Base-by-base conservation (phyloP, 2,888 invertebrate species). In the Leptinotarsa peninsularis region DNA sequence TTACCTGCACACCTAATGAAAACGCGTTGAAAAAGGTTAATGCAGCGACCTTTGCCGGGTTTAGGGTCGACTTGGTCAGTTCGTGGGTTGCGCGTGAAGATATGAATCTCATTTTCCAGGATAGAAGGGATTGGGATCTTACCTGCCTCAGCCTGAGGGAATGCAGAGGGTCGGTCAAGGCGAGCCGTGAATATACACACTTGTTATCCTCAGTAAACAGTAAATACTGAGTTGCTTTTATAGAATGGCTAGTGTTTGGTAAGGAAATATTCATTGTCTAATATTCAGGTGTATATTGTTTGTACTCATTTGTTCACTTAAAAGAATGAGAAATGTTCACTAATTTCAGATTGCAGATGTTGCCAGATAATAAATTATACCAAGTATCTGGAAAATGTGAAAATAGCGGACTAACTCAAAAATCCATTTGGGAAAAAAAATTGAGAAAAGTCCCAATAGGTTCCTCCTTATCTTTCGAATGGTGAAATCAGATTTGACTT, bases 21-120 rank as follows among this genome's bases (percentile, higher is more conserved):
- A 63, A 63, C n/a, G n/a, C 63, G 33, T 33, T 33, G 17, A 43
- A 63, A 63, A 63, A 43, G 63, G 43, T 43, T 33, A 58, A 58
- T 58, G 58, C 58, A 63, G 43, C 33, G 17, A 63, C 63, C 63
- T n/a, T 63, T 43, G 21, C 17, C 63, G 43, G 63, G 63, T 33
- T 33, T 15, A 33, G 43, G 63, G 43, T 63, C 63, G n/a, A n/a
- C 15, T 15, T 17, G 63, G 63, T 43, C 63, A 43, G 63, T 33
- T 33, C 33, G 43, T 43, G 63, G 63, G 63, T 7, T n/a, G 10
- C 33, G 63, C 63, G 63, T 63, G 63, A 63, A 63, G 63, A 63
- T 63, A 63, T 63, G 63, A 63, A 63, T 63, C 63, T 63, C 63
- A 63, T 63, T 63, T 63, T n/a, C 63, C 33, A 17, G 63, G 27